Base-by-base conservation (phyloP, 2,888 invertebrate genomes). In the Conchocele bisecta region DNA sequence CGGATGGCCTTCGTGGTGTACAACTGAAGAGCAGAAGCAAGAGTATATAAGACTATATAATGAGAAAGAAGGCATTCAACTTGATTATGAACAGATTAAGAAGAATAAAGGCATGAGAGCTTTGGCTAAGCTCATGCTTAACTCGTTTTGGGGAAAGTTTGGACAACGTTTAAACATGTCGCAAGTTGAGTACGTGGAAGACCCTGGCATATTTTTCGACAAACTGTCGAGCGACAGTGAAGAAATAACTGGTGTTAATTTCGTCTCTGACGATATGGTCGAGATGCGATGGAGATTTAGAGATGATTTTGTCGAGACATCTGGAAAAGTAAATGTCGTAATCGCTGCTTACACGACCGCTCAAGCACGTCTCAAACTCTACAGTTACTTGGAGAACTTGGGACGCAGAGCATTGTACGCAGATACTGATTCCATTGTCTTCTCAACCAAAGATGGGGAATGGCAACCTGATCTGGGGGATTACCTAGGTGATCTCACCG, bases 401-500 rank as follows among this genome's bases (percentile, higher is more conserved):
- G 67, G 61, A 4, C 15, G 26, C 17, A 29, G 58, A 13, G 41
- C 41, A 20, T 26, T 48, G 3, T 66, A 66, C 42, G 50, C 51
- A 17, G 61, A 61, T 24, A 68, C 56, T 13, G 61, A 61, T 68
- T 68, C 68, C 22, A 22, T 61, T 17, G 58, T 58, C 1, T 66
- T 66, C 42, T 37, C 57, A 15, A 37, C 29, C 17, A 13, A 13
- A 20, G 24, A 17, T 5, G 65, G 54, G 3, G 33, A 59, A 37
- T 48, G 54, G 51, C 41, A 73, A 51, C 83, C 85, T 5, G 73
- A 79, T 9, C 67, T 81, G 0, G 89, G 88, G 35, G 80, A 83
- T 60, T 86, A 74, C 65, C 58, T 90, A 17, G 87, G 89, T 1
- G 88, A 91, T 42, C 69, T 91, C 71, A 90, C 88, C 0, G 84